Base-by-base conservation (phyloP, 1,140 invertebrate species). In the Battus philenor region DNA sequence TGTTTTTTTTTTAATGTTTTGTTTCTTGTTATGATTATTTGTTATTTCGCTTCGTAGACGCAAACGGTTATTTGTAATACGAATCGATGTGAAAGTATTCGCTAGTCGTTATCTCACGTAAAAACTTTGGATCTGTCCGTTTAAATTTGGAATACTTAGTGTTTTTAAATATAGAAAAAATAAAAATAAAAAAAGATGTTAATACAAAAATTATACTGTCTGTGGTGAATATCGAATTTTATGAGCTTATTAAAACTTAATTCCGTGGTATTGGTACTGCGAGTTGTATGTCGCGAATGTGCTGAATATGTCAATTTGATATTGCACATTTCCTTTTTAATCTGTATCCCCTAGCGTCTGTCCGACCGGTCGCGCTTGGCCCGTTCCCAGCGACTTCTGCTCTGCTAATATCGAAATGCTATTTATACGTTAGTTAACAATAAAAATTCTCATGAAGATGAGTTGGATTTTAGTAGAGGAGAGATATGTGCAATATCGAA, bases 221-320 rank as follows among this genome's bases (percentile, higher is more conserved):
- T 77, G 73, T 80, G 75, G 73, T 77, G 64, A 66, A 70, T 74
- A 81, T 72, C 74, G 77, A 81, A 81, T 81, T 81, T 78, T 76
- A 81, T 75, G 77, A 81, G 77, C 77, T 81, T 83, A 83, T 78
- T 73, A 78, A 69, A 74, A 76, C 67, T 75, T 78, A 76, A 80
- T 70, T 78, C 74, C 65, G 61, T 73, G 63, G 63, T 73, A 54
- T 64, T 36, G 60, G 56, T 66, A 56, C 54, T 52, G 58, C 22
- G 36, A 41, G 13, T 6, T 11, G 10, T 30, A 13, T 41, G 27
- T 10, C 36, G 15, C 4, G 36, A 17, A 60, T 45, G 49, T 59
- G 38, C 44, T 49, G n/a, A 50, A 36, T 63, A 51, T 59, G 59
- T 47, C 57, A 52, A 39, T 58, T 70, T 60, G 62, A 69, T 70